These are phyloP conservation scores for Pocota personata DNA, from an alignment of 2,888 invertebrate species.

Conservation along the genomic window DNA sequence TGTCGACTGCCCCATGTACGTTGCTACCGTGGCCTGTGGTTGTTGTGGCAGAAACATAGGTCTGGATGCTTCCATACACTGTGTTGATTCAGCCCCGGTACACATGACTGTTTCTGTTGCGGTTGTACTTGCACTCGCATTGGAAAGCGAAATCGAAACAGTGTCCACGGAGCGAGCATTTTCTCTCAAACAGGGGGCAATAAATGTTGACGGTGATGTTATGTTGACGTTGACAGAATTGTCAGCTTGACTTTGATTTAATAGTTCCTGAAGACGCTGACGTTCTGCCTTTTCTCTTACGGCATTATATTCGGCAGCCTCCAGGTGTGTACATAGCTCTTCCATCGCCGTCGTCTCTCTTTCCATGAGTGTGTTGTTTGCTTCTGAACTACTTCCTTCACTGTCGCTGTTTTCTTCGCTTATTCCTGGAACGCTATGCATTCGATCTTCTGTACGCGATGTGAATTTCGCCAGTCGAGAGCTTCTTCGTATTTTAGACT, in stretches of 20 bases:
- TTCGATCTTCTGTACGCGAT: not conserved
- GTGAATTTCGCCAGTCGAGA: too few species aligned
- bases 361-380: not conserved
- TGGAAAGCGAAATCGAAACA: too few species aligned
- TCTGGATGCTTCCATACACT: too few species aligned
- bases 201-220: not conserved
- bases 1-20: too few species aligned
- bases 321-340: not conserved
- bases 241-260: too few species aligned
- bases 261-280: too few species aligned
- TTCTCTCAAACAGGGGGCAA: not conserved
- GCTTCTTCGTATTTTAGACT: not conserved
- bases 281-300: not conserved
- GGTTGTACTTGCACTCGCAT: not conserved
- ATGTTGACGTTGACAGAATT: not conserved
- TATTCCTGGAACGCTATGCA: not conserved
- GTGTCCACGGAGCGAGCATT: not conserved
- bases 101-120: not conserved
- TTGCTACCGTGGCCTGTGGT: too few species aligned
- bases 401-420: not conserved
- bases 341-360: not conserved
- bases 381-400: not conserved
- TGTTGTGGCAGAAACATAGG: too few species aligned
- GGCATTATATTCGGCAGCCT: not conserved
- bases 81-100: too few species aligned